Evolutionary conservation across 2,888 invertebrate species (phyloP).

Genomic region (Emmelina monodactyla): DNA sequence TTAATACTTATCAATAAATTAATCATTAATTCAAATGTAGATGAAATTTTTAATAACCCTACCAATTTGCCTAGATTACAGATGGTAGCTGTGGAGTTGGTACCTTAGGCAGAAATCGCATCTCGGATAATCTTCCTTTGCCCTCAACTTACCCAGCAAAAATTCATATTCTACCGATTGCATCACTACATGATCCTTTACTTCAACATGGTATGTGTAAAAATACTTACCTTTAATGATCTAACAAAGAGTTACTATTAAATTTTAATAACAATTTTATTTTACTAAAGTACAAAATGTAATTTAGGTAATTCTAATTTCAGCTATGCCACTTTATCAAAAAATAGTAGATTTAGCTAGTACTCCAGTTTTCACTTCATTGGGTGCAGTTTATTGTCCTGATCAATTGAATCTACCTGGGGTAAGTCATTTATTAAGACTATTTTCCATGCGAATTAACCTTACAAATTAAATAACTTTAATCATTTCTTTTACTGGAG

Average conservation of each 20-base stretch:
- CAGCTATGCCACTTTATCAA: slow-evolving; percentile 78
- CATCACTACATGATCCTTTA: slow-evolving; percentile 69
- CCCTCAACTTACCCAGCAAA: slow-evolving; percentile 85
- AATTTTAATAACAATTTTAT: too few relatives aligned
- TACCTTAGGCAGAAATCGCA: slow-evolving; percentile 41
- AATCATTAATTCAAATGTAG: not conserved
- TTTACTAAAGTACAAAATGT: too few relatives aligned
- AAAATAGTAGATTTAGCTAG: slow-evolving; percentile 79
- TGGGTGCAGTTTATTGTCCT: slow-evolving; percentile 50
- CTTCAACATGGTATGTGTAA: slow-evolving; percentile 39
- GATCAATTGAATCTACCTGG: slow-evolving; percentile 47
- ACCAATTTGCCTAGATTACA: slow-evolving; percentile 30
- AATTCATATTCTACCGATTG: slow-evolving; percentile 77
- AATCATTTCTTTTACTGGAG: not conserved
- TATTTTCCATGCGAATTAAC: too few relatives aligned
- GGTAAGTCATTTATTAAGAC: slow-evolving; percentile 25
- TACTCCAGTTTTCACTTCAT: slow-evolving; percentile 32
- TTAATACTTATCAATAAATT: not conserved
- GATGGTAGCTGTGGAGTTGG: slow-evolving; percentile 55
- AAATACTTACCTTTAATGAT: too few relatives aligned
- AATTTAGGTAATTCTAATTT: slow-evolving; percentile 18
- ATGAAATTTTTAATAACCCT: not conserved
- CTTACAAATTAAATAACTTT: too few relatives aligned
- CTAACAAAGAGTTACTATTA: too few relatives aligned
- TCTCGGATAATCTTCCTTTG: slow-evolving; percentile 68